phyloP scores from a whole-genome alignment of 2,888 invertebrate species.

The Onthophagus sagittarius region DNA sequence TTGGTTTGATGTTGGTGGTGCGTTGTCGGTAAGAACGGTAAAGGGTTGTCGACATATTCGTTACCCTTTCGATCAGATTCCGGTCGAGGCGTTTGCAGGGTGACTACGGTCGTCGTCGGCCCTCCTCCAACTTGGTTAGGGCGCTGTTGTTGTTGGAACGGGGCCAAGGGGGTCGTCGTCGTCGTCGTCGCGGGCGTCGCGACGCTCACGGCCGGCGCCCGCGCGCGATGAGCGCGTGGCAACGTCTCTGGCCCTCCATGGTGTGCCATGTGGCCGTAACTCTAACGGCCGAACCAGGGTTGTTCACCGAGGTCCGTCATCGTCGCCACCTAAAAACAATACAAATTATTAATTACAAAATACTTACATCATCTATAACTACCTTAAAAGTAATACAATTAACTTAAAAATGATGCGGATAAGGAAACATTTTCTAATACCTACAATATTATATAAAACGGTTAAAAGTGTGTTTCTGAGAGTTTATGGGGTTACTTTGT shows the following conservation, averaged over 20 bases:
- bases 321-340: slow-evolving; percentile 59
- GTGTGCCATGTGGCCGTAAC: slow-evolving; percentile 66
- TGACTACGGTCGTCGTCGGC: slow-evolving; percentile 51
- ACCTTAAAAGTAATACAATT: too few species aligned
- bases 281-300: slow-evolving; percentile 60
- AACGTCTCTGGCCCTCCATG: slow-evolving; percentile 70
- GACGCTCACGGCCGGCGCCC: slow-evolving; percentile 52
- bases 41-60: slow-evolving; percentile 90
- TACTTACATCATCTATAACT: too few species aligned
- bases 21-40: slow-evolving; percentile 52
- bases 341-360: slow-evolving; percentile 15
- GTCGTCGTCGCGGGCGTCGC: slow-evolving; percentile 54
- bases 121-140: too few species aligned
- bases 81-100: slow-evolving; percentile 70
- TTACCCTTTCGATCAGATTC: slow-evolving; percentile 82
- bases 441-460: too few species aligned
- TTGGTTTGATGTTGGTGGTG: slow-evolving; percentile 8
- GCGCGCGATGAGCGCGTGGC: slow-evolving; percentile 66
- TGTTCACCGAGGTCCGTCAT: slow-evolving; percentile 63
- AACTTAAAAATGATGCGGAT: too few species aligned
- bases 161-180: slow-evolving; percentile 31
- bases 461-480: too few species aligned
- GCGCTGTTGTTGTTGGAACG: not conserved
- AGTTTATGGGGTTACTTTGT: too few species aligned
- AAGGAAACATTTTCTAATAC: too few species aligned